Percentiles rank a stretch among this genome's conserved stretches.
These are phyloP conservation scores for Salticus scenicus DNA, from an alignment of 2,888 invertebrate genomes.

Conservation along the genomic window DNA sequence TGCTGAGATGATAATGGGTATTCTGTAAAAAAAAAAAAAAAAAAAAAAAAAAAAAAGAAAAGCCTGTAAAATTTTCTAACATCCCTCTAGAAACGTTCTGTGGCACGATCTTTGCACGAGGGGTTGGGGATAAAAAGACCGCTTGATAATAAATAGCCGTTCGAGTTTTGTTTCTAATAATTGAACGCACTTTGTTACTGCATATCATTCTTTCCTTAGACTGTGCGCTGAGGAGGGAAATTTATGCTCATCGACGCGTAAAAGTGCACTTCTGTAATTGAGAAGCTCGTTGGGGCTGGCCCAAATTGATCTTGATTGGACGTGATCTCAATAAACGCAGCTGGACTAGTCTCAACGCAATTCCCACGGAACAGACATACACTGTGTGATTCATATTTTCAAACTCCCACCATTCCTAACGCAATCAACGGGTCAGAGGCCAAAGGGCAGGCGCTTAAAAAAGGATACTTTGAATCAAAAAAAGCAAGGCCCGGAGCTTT, in stretches of 20 bases:
- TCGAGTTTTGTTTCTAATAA: slow-evolving; percentile 34
- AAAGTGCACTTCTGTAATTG: slow-evolving; percentile 65
- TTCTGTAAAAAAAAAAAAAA: too few relatives aligned
- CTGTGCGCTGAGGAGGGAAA: slow-evolving; percentile 40
- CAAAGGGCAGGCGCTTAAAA: slow-evolving; percentile 61
- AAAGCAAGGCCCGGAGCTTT: slow-evolving; percentile 53
- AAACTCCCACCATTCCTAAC: slow-evolving; percentile 66
- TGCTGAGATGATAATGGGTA: too few relatives aligned
- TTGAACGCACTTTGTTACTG: slow-evolving; percentile 37
- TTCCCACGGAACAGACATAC: slow-evolving; percentile 63
- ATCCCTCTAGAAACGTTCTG: too few relatives aligned
- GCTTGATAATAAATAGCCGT: too few relatives aligned
- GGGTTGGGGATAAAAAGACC: too few relatives aligned
- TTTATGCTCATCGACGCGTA: slow-evolving; percentile 58
- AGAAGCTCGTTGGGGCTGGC: slow-evolving; percentile 49
- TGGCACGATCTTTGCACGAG: too few relatives aligned
- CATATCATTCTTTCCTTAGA: slow-evolving; percentile 31
- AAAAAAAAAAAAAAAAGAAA: too few relatives aligned
- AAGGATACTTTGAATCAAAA: slow-evolving; percentile 52
- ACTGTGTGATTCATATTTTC: slow-evolving; percentile 60
- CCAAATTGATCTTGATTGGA: slow-evolving; percentile 69
- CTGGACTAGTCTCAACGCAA: slow-evolving; percentile 49
- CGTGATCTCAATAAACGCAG: slow-evolving; percentile 67
- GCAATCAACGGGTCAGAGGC: slow-evolving; percentile 66
- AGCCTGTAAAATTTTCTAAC: too few relatives aligned